Conservation (phyloP, 2,888 invertebrate species). For the Lapara coniferarum region DNA sequence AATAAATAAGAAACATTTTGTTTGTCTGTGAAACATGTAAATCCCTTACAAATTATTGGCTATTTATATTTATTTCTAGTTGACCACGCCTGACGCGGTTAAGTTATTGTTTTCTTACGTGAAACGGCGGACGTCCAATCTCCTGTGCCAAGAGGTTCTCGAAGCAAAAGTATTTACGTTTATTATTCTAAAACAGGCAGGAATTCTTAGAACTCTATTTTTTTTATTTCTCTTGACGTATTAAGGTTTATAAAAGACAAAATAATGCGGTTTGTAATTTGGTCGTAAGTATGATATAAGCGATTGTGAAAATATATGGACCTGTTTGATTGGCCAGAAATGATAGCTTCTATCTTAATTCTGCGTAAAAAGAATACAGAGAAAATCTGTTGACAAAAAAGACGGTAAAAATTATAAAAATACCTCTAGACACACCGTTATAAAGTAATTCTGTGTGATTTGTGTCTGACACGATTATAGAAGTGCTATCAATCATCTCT, state of each 20-base stretch:
- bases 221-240: too few species aligned
- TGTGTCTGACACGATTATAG: conserved; percentile 12
- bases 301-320: too few species aligned
- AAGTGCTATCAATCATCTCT: conserved; percentile 9
- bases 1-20: conserved; percentile 32
- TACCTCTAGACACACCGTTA: conserved; percentile 10
- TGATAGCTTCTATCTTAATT: not conserved
- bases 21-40: conserved; percentile 25
- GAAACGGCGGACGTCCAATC: conserved; percentile 10
- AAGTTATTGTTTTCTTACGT: conserved; percentile 9
- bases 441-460: conserved; percentile 9
- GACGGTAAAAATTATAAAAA: conserved; percentile 1
- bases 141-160: conserved; percentile 1
- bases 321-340: not conserved
- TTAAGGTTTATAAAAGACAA: too few species aligned
- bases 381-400: not conserved
- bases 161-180: not conserved
- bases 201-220: not conserved
- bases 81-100: not conserved
- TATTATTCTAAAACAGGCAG: not conserved
- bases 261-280: too few species aligned
- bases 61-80: conserved; percentile 24
- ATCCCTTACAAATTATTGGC: conserved; percentile 28
- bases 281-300: too few species aligned
- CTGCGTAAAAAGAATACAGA: not conserved